Base-by-base conservation (phyloP, 2,888 invertebrate genomes). In the Lasioglossum pauxillum region DNA sequence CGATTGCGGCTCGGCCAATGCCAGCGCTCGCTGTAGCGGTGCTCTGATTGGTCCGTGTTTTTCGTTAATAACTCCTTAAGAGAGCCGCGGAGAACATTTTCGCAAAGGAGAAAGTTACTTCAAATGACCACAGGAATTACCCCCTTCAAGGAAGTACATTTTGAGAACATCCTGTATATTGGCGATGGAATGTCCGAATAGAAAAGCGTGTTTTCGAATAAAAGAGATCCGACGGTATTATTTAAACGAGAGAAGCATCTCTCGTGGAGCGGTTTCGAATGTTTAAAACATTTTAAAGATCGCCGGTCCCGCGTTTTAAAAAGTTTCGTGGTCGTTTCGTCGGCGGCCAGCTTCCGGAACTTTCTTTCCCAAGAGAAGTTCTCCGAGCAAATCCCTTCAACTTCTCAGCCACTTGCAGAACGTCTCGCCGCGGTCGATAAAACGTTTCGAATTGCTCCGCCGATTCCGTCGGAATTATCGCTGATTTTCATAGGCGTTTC, bases 361-460 rank as follows among this genome's bases (percentile, higher is more conserved):
- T 83, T 83, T 75, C 75, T 53, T 86, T 78, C 83, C 75, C 73
- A 41, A n/a, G 71, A 73, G 83, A 83, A 87, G 57, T 75, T 86
- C 49, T 14, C n/a, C 46, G 14, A 71, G 64, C 83, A 38, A 67
- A 49, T 79, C 78, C 67, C 72, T 67, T 67, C 73, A 87, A 87
- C 83, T 87, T 87, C 78, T 87, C 72, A 83, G 64, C 67, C 86
- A 53, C 46, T 79, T 77, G 16, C 73, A 80, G 31, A 78, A 49
- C 80, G 53, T 77, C 67, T 67, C 72, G 44, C 8, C 49, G 27
- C 83, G 86, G 35, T 83, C 87, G 86, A 86, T 86, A 80, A 78
- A 83, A 76, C 75, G 86, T 60, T 83, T 49, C 74, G 75, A 41
- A 87, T 75, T 75, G 67, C 60, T 75, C 53, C 27, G 31, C 35